A percentile compares a stretch with the other conserved stretches of the same genome.
These are phyloP conservation scores for Xestia xanthographa DNA, from an alignment of 2,888 invertebrate genomes.

Conservation along the genomic window DNA sequence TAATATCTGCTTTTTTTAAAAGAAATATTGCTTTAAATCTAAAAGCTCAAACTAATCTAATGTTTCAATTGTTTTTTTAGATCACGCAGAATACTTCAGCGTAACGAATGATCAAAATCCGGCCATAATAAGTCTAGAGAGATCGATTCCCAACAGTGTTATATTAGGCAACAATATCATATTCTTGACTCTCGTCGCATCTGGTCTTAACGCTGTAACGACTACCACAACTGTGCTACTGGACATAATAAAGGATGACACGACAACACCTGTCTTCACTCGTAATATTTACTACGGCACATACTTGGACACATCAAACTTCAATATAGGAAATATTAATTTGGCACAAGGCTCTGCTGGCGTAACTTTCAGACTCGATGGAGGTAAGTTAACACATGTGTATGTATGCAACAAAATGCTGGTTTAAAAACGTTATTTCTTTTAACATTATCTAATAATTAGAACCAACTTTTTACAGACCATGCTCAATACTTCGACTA, in stretches of 20 bases:
- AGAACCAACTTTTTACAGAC: slow-evolving; percentile 70
- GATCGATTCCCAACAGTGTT: slow-evolving; percentile 73
- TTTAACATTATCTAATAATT: background rate
- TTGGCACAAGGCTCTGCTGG: slow-evolving; percentile 79
- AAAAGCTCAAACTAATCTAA: background rate
- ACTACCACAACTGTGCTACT: slow-evolving; percentile 78
- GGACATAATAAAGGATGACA: slow-evolving; percentile 81
- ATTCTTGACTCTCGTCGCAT: slow-evolving; percentile 77
- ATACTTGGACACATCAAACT: slow-evolving; percentile 64
- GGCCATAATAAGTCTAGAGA: slow-evolving; percentile 68
- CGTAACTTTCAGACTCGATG: slow-evolving; percentile 77
- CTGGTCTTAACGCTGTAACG: slow-evolving; percentile 74
- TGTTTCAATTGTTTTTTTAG: slow-evolving; percentile 70
- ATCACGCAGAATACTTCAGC: slow-evolving; percentile 71
- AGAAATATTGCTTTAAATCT: slow-evolving; percentile 7
- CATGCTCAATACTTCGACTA: slow-evolving; percentile 76
- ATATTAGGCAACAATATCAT: slow-evolving; percentile 77
- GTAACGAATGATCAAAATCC: slow-evolving; percentile 66
- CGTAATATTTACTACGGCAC: slow-evolving; percentile 76
- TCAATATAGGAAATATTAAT: slow-evolving; percentile 74
- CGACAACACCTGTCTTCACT: slow-evolving; percentile 78
- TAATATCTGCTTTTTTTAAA: background rate
- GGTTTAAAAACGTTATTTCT: background rate
- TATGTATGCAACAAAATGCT: background rate
- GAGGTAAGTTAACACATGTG: slow-evolving; percentile 73